phyloP scores from a whole-genome alignment of 2,113 vertebrate species.

The Benitochromis conjunctus region DNA sequence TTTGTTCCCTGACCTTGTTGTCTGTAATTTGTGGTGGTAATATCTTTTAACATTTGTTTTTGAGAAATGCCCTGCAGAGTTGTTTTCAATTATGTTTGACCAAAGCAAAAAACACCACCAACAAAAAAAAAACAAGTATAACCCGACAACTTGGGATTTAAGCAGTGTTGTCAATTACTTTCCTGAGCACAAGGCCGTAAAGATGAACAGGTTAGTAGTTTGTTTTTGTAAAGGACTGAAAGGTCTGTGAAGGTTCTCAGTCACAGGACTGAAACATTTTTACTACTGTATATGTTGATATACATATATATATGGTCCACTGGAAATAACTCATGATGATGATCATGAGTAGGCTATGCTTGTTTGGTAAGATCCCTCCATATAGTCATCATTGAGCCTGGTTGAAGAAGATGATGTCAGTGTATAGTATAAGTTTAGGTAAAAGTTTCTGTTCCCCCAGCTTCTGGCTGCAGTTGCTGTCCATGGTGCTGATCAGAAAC shows the following conservation, averaged over 20 bases:
- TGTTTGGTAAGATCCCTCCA: background rate
- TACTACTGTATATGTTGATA: background rate
- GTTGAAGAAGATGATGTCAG: background rate
- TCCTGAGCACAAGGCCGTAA: background rate
- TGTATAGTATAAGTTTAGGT: background rate
- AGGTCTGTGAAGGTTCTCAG: too few species aligned
- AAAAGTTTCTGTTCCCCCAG: background rate
- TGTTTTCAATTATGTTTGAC: background rate
- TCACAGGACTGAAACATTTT: background rate
- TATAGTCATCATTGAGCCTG: background rate
- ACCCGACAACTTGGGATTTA: accelerated
- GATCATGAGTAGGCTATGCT: background rate
- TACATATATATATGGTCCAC: too few species aligned
- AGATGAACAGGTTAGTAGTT: background rate
- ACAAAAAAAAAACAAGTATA: background rate
- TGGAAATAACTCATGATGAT: background rate
- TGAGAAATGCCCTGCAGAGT: background rate
- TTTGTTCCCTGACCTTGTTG: background rate
- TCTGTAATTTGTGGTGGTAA: background rate
- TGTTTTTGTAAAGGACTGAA: background rate
- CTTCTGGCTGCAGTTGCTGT: background rate
- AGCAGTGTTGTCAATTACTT: background rate
- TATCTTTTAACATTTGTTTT: background rate
- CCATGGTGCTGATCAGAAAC: background rate
- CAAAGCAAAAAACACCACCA: background rate